Evolutionary conservation across 2,797 vertebrate genomes (phyloP).

Genomic region (Ibycter americanus): DNA sequence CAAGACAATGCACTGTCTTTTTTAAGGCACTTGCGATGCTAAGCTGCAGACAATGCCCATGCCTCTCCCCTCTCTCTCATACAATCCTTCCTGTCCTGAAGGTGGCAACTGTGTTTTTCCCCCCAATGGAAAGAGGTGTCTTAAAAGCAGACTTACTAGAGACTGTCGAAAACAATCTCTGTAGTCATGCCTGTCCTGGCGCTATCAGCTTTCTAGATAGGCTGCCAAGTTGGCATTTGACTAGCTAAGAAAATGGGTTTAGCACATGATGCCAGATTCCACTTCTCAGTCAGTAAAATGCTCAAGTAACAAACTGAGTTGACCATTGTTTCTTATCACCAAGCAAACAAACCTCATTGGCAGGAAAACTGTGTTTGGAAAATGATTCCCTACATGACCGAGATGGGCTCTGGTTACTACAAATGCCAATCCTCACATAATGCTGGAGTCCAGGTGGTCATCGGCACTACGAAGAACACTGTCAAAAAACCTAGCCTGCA

Average conservation of each 20-base stretch:
- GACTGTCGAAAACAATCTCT: not conserved
- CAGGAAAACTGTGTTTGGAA: slow-evolving; percentile 22
- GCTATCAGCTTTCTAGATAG: slow-evolving; percentile 10
- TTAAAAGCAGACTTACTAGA: slow-evolving; percentile 7
- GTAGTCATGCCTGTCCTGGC: not conserved
- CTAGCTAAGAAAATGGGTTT: slow-evolving; percentile 45
- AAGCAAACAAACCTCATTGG: slow-evolving; percentile 30
- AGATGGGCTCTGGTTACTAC: not conserved
- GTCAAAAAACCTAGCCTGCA: not conserved
- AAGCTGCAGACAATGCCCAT: not conserved
- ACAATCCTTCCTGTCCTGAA: not conserved
- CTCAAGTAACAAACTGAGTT: not conserved
- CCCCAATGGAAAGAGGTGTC: not conserved
- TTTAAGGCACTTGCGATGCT: not conserved
- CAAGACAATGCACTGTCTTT: not conserved
- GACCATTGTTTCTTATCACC: slow-evolving; percentile 50
- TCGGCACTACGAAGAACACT: not conserved
- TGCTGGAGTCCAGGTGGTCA: not conserved
- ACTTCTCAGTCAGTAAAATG: not conserved
- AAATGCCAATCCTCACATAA: not conserved
- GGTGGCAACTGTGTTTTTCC: not conserved
- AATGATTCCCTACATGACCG: not conserved
- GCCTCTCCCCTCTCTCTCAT: not conserved
- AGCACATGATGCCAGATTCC: slow-evolving; percentile 6
- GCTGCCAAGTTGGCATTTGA: slow-evolving; percentile 34